phyloP scores from a whole-genome alignment of 2,797 vertebrate genomes.

The Cryptoblepharus egeriae region DNA sequence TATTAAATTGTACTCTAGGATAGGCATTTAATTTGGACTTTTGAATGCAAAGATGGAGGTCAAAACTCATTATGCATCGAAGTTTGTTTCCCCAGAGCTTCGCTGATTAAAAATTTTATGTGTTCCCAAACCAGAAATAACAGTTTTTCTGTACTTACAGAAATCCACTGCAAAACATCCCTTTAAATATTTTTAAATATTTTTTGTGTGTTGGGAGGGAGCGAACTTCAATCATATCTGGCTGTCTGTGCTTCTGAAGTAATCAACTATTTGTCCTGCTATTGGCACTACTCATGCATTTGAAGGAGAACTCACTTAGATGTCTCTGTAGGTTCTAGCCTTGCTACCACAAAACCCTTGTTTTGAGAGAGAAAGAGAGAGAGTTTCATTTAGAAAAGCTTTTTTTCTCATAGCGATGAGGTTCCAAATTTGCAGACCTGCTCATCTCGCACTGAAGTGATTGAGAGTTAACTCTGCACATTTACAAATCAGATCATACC shows the following conservation, averaged over 20 bases:
- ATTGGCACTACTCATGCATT: neutral
- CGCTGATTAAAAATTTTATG: too few species aligned
- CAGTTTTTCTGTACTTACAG: too few species aligned
- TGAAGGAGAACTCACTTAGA: neutral
- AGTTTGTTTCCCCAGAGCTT: too few species aligned
- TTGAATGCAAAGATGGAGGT: neutral
- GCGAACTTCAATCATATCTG: too few species aligned
- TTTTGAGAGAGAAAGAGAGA: neutral
- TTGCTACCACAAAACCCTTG: neutral
- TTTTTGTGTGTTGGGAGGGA: too few species aligned
- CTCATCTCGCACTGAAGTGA: neutral
- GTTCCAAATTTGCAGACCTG: neutral
- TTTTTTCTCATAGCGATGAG: neutral
- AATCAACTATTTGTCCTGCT: neutral
- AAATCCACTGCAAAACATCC: too few species aligned
- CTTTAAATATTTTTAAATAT: too few species aligned
- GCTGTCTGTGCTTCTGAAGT: neutral
- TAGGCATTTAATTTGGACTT: neutral
- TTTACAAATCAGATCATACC: neutral
- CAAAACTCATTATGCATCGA: neutral
- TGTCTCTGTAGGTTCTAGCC: neutral
- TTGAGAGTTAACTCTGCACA: neutral
- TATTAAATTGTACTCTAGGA: neutral
- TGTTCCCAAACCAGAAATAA: too few species aligned
- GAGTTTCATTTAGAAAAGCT: neutral